Evolutionary conservation across 2,888 invertebrate genomes (phyloP), one percentile per base, ranked within the genome.

Genomic region (Xanthorhoe spadicearia): DNA sequence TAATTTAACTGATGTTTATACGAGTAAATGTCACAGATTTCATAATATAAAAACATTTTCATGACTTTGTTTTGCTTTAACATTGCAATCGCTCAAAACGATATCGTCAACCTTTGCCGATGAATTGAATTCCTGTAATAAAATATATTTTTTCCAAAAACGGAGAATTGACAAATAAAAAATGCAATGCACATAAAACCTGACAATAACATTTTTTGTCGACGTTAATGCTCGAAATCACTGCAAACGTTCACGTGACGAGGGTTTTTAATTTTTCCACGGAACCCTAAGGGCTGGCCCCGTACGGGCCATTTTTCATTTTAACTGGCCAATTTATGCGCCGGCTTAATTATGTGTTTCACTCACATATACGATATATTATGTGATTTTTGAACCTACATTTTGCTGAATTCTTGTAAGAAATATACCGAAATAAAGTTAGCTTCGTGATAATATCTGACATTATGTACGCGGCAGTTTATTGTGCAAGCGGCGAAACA

Each of bases 221-320:
- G 46, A 35, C 54, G 32, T 32, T 38, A 57, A 61, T 54, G 38
- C 60, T 55, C 23, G 61, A 72, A 76, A 77, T 77, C 76, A 72
- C 64, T 64, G 72, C 66, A 65, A 64, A 58, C 68, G 68, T 60
- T 70, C 57, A 70, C 61, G 70, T 71, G 68, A 70, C 66, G 64
- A 64, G 73, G 72, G 68, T 67, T 69, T 68, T 60, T 61, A 67
- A 54, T 66, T 67, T 72, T 64, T 66, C 60, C 57, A 38, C 52
- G 58, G 65, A 68, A 67, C 70, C 63, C 70, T 62, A 49, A 49
- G 52, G 55, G 58, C 64, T 35, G 60, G 53, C 63, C 57, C 74
- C 60, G 49, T 68, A 69, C 77, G 70, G 50, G 73, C 75, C 75
- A 79, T 81, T 80, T 80, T 78, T 81, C 79, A 80, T 80, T 77